Percentiles rank a stretch among this genome's conserved stretches.
Conservation (phyloP, 2,888 invertebrate genomes). For the Drosophila tanythrix region DNA sequence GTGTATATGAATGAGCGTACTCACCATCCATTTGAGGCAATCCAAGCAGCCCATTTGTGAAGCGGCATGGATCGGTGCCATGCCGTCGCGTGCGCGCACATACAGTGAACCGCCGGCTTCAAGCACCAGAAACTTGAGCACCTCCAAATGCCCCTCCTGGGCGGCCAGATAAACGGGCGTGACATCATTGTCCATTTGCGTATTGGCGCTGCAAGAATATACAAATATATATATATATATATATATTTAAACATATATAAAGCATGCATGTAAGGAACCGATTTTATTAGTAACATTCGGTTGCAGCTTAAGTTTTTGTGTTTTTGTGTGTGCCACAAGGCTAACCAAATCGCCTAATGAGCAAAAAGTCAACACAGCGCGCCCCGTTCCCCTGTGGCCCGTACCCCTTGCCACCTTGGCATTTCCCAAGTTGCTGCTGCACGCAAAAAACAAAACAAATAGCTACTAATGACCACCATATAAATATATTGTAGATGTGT, state of each 20-base stretch:
- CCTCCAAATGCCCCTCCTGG: conserved; percentile 94
- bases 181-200: conserved; percentile 96
- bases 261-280: conserved; percentile 22
- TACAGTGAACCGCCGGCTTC: conserved; percentile 93
- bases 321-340: conserved; percentile 8
- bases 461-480: conserved; percentile 38
- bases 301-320: conserved; percentile 7
- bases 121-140: conserved; percentile 92
- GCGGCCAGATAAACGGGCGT: conserved; percentile 95
- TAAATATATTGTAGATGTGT: conserved; percentile 14
- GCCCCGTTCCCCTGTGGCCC: not conserved
- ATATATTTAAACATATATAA: not conserved
- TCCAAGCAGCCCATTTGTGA: conserved; percentile 95
- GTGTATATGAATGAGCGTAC: conserved; percentile 37
- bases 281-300: conserved; percentile 40
- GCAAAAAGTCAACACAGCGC: conserved; percentile 45
- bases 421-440: conserved; percentile 12
- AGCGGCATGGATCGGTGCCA: conserved; percentile 95
- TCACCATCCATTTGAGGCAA: conserved; percentile 96
- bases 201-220: conserved; percentile 90
- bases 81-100: conserved; percentile 94
- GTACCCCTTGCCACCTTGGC: not conserved
- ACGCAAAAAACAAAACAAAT: conserved; percentile 10
- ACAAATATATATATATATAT: not conserved
- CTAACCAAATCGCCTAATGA: conserved; percentile 41